Evolutionary conservation across 2,888 invertebrate genomes (phyloP).

Genomic region (Ptilodon capucinus): DNA sequence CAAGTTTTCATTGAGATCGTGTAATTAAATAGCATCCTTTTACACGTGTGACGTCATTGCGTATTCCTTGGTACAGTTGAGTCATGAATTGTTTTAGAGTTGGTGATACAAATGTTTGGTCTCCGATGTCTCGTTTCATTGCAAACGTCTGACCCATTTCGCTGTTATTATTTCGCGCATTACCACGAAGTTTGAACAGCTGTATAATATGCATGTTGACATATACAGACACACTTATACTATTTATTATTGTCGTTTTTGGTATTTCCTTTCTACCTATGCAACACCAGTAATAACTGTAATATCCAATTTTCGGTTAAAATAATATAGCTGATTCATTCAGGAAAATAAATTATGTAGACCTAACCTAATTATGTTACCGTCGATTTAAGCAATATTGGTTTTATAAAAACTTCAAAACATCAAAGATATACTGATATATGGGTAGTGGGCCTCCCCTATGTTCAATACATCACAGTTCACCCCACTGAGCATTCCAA

Average conservation of each 20-base stretch:
- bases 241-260: neutral
- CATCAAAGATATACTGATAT: too few species aligned
- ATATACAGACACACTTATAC: neutral
- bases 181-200: neutral
- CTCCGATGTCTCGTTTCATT: neutral
- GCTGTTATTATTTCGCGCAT: neutral
- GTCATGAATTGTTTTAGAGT: neutral
- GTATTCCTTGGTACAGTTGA: neutral
- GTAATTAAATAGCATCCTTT: too few species aligned
- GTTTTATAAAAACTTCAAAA: too few species aligned
- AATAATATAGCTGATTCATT: neutral
- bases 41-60: neutral
- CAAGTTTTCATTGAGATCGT: too few species aligned
- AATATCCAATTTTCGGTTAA: neutral
- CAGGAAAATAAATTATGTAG: neutral
- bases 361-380: too few species aligned
- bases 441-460: neutral
- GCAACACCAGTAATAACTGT: neutral
- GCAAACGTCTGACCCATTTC: constrained; percentile 2
- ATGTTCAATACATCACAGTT: too few species aligned
- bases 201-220: neutral
- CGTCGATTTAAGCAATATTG: too few species aligned
- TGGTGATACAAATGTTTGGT: neutral
- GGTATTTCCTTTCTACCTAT: neutral
- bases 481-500: constrained; percentile 16